Base-by-base conservation (phyloP, 2,888 invertebrate genomes). In the Seira sanloemensis region DNA sequence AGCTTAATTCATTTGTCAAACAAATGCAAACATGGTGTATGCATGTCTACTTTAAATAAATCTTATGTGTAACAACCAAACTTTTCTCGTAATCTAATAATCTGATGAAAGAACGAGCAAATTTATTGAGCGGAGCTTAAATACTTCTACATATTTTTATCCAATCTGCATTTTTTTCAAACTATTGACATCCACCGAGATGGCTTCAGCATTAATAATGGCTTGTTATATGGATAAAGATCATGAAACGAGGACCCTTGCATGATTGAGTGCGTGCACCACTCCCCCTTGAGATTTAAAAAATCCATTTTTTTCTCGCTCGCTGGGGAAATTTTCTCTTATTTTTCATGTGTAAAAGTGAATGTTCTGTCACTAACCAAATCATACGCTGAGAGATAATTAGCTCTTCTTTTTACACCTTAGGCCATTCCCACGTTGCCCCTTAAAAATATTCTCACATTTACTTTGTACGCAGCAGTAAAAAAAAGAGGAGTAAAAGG, bases 1-100 rank as follows among this genome's bases (percentile, higher is more conserved):
- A 72, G 50, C 16, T 37, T 67, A 68, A 76, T 76, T 76, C 67
- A 76, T 68, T 76, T 37, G 37, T 37, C 37, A 37, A 37, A 37
- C 37, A 37, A 37, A 37, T 37, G 37, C 37, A 37, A 37, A 37
- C 37, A 37, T 37, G 37, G 5, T 7, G 4, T 7, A 37, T 37
- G 50, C 50, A 50, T 50, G 50, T 50, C 50, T 2, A 50, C 50
- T 50, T 12, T n/a, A 50, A 50, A 50, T 50, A 50, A 50, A 50
- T 50, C 50, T 50, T 50, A 1, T 12, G 50, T 2, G 16, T 50
- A 50, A 50, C 50, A 50, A 50, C 16, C 50, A 2, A 16, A 2
- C 25, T 66, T 18, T 24, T 16, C 66, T 24, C 21, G 23, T 66
- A 24, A 24, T 21, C 66, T 18, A 24, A 66, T 24, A 66, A 24